Conservation (phyloP, 1,140 invertebrate species). For the Arctopsyche grandis region DNA sequence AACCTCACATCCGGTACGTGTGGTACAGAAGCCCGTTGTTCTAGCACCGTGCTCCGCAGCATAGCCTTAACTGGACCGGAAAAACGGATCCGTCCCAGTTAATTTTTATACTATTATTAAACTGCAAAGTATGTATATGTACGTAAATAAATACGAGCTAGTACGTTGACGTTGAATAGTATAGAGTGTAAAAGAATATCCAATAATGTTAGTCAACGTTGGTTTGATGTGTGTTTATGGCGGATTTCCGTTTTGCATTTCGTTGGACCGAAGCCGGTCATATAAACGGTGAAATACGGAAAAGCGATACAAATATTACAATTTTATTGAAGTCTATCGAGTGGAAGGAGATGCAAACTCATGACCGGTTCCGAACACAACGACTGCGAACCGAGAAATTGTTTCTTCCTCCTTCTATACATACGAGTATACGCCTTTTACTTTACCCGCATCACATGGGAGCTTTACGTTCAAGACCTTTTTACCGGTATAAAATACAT, state of each 20-base stretch:
- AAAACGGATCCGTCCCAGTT: not conserved
- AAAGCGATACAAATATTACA: conserved; percentile 38
- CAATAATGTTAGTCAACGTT: not conserved
- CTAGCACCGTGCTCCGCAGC: not conserved
- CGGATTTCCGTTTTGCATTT: not conserved
- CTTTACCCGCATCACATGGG: conserved; percentile 2
- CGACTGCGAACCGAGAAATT: conserved; percentile 29
- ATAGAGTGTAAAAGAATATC: not conserved
- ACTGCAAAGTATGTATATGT: too few relatives aligned
- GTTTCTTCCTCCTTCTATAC: not conserved
- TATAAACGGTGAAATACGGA: conserved; percentile 31
- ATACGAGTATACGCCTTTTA: not conserved
- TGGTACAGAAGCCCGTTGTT: conserved; percentile 9
- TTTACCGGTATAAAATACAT: conserved; percentile 2
- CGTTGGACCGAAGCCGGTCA: not conserved
- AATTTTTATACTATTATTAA: too few relatives aligned
- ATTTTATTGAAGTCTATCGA: conserved; percentile 39
- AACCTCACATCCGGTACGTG: conserved; percentile 27
- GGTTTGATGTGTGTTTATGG: not conserved
- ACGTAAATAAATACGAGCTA: too few relatives aligned
- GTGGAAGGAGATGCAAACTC: conserved; percentile 36
- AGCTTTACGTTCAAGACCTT: conserved; percentile 20
- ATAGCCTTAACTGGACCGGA: conserved; percentile 4
- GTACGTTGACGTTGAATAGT: too few relatives aligned
- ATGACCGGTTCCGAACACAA: conserved; percentile 18